Base-by-base conservation (phyloP, 2,797 vertebrate genomes). In the Lacerta viridis region DNA sequence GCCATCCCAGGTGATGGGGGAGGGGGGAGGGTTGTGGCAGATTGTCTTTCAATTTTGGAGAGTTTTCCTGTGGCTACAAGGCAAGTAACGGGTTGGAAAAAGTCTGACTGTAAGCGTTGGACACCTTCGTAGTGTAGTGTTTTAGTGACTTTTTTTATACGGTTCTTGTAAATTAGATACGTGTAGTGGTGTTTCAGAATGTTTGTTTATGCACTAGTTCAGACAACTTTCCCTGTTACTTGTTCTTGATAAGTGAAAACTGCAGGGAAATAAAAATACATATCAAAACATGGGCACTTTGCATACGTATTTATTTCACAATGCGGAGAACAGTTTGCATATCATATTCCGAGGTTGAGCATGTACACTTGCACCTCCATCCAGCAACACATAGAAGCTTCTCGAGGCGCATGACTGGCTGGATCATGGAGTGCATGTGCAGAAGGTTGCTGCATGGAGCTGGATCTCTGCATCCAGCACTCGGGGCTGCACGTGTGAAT, bases 151-250 rank as follows among this genome's bases (percentile, higher is more conserved):
- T 97, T 98, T 97, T 97, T 97, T 98, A 97, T 98, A 97, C 97
- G 97, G 96, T 97, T 97, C 97, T 97, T 97, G 97, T 97, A 97
- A 95, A 97, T 97, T 97, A 97, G 97, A 96, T 97, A 97, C 89
- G 97, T 97, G 97, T 98, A 97, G 97, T 98, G 96, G 97, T 97
- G 97, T 97, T 97, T 97, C 97, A 95, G 96, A 97, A 97, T 97
- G 97, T 98, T 97, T 97, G 97, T 98, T 97, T 97, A 97, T 97
- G 97, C 97, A 97, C 97, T 97, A 97, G 97, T 97, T 98, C 97
- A 98, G 97, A 98, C 98, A 97, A 96, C 97, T 98, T 98, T 98
- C 97, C 98, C 97, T 98, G 98, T 98, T 98, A 98, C 98, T 98
- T 98, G 97, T 98, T 98, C 97, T 98, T 98, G 98, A 97, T 98